phyloP scores from a whole-genome alignment of 92 coral and sea anemone species.

The Epizoanthus rinbou region DNA sequence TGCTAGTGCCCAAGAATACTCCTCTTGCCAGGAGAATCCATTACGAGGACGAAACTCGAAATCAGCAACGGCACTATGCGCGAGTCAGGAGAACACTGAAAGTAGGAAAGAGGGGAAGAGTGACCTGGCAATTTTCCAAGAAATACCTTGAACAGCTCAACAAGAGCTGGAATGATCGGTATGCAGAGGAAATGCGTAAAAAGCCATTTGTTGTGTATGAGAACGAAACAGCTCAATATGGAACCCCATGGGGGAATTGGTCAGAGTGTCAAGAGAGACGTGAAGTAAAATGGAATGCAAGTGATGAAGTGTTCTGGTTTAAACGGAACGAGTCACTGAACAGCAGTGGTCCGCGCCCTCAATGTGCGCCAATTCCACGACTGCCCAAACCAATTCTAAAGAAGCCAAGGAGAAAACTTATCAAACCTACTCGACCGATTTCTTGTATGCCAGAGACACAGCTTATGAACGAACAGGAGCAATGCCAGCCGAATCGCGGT shows the following conservation, averaged over 20 bases:
- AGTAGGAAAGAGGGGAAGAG: neutral
- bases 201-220: slow-evolving; percentile 15
- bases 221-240: slow-evolving; percentile 7
- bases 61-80: neutral
- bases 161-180: slow-evolving; percentile 27
- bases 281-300: slow-evolving; percentile 12
- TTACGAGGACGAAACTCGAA: slow-evolving; percentile 34
- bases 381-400: slow-evolving; percentile 14
- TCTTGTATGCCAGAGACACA: neutral
- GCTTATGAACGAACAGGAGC: neutral
- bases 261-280: neutral
- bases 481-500: neutral
- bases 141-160: slow-evolving; percentile 24
- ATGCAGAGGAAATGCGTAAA: slow-evolving; percentile 7
- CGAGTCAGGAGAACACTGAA: neutral
- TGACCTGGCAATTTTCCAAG: slow-evolving; percentile 14
- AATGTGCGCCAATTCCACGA: neutral
- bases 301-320: slow-evolving; percentile 15
- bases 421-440: neutral
- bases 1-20: neutral
- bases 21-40: neutral
- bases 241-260: neutral
- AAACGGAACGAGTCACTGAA: neutral
- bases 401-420: neutral
- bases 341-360: neutral